Percentiles rank a stretch among this genome's conserved stretches.
Conservation (phyloP, 2,797 vertebrate genomes). For the Gymnopithys bicolor region DNA sequence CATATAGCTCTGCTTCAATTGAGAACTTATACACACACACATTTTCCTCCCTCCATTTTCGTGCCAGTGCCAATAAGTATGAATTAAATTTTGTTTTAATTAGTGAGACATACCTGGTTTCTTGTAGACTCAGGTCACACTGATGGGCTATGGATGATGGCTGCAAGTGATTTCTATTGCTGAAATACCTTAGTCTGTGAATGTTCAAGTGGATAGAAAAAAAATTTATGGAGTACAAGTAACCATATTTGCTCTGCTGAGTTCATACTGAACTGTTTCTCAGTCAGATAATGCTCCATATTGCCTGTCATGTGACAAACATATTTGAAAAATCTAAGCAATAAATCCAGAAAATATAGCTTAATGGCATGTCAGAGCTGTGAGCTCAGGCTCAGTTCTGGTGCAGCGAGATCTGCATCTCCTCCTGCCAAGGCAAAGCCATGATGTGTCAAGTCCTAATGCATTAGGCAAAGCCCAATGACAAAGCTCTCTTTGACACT, state of each 20-base stretch:
- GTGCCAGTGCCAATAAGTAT: neutral
- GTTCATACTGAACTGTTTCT: neutral
- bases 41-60: neutral
- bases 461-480: neutral
- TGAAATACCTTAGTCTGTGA: neutral
- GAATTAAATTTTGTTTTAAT: neutral
- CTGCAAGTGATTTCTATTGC: neutral
- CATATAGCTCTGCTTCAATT: neutral
- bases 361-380: neutral
- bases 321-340: neutral
- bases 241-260: neutral
- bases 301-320: neutral
- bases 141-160: neutral
- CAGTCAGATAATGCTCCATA: neutral
- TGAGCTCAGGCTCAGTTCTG: neutral
- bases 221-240: conserved; percentile 32
- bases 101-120: neutral
- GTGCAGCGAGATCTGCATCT: neutral
- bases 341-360: neutral
- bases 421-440: neutral
- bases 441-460: neutral
- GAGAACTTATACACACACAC: neutral
- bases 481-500: neutral
- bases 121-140: neutral
- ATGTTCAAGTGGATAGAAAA: neutral